Base-by-base conservation (phyloP, 2,113 vertebrate genomes). In the Nanorana parkeri region DNA sequence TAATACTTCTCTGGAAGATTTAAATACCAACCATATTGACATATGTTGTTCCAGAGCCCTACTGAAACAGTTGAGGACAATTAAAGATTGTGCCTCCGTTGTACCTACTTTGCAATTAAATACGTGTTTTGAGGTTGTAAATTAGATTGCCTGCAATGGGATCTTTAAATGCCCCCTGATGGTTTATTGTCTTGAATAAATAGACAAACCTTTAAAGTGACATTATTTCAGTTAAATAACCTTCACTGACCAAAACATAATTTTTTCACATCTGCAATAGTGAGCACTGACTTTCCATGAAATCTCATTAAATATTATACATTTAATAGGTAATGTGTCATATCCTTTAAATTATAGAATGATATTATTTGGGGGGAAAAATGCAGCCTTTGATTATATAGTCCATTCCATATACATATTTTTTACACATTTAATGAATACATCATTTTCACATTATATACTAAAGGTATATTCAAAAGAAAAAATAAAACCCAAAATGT, bases 21-120 rank as follows among this genome's bases (percentile, higher is more conserved):
- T 81, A 81, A 81, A 72, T 64, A 51, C 68, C 68, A 73, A 47
- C 60, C 64, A 55, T 73, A 81, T 81, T 36, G 79, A 81, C 68
- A 64, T 64, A 3, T 21, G 36, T 71, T 72, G 68, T 72, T 72
- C 28, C 56, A 52, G 56, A 63, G 68, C 41, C 60, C 68, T 36
- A 32, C 20, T 71, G 52, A 69, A 80, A 72, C 58, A 63, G 20
- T 51, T 61, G 73, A 76, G 58, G 73, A 76, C 73, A 81, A 81
- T 72, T 72, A 81, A 81, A 72, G 26, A 73, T 36, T 81, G 68
- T 29, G 79, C 68, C 41, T 81, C 26, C 6, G 36, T 73, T 26
- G 20, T 54, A 54, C 56, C 79, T 73, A 24, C 20, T 17, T 61
- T 60, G 36, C 77, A 69, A 55, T 65, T 81, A 73, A 81, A 72